Evolutionary conservation across 2,888 invertebrate species (phyloP).

Genomic region (Idaea biselata): DNA sequence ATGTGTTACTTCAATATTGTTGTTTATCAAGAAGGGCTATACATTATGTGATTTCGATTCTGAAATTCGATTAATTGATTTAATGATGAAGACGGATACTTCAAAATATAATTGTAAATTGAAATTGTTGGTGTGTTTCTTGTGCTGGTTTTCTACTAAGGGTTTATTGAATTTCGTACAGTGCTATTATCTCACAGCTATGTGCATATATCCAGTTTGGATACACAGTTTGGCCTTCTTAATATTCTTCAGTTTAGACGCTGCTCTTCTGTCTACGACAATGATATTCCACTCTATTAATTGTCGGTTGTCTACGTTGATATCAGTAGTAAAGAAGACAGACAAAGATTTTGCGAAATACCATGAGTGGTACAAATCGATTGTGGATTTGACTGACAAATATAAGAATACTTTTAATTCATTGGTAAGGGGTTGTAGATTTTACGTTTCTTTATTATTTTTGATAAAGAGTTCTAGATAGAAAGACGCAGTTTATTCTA

Average conservation of each 20-base stretch:
- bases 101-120: neutral
- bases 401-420: conserved; percentile 8
- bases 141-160: neutral
- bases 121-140: neutral
- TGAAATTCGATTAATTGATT: neutral
- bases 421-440: conserved; percentile 5
- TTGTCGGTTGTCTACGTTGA: conserved; percentile 1
- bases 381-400: conserved; percentile 7
- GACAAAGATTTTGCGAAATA: neutral
- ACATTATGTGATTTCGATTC: neutral
- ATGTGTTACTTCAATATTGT: neutral
- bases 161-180: neutral
- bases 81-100: neutral
- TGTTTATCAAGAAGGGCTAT: neutral
- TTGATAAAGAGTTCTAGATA: too few species aligned
- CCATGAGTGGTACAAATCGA: conserved; percentile 7
- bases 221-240: neutral
- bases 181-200: neutral
- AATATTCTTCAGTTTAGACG: conserved; percentile 5
- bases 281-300: conserved; percentile 3
- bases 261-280: conserved; percentile 3
- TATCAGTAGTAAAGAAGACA: neutral
- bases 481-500: too few species aligned
- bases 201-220: conserved; percentile 4
- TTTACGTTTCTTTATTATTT: neutral